Base-by-base conservation (phyloP, 2,797 vertebrate genomes). In the Gymnoscopelus braueri region DNA sequence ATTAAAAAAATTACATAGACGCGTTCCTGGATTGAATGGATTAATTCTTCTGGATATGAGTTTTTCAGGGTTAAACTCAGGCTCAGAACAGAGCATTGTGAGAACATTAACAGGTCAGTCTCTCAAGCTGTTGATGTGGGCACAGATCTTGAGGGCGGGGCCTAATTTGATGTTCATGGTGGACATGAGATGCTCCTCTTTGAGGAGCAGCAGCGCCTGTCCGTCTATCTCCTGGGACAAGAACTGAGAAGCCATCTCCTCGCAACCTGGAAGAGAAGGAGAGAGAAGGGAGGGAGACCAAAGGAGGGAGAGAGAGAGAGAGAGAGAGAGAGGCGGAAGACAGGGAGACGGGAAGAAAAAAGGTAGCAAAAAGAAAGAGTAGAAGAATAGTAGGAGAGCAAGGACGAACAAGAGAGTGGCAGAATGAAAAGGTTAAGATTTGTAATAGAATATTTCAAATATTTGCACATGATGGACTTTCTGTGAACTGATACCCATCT, bases 91-190 rank as follows among this genome's bases (percentile, higher is more conserved):
- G 26, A 29, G 26, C 2, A 29, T 29, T 3, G 26, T 29, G 26
- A 29, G 26, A 29, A 29, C 26, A 4, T 29, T 29, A 29, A 29
- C 2, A 26, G 26, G 26, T 29, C 26, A 29, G 26, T 29, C 26
- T 29, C 26, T 29, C 26, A 29, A 29, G 26, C 3, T 29, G 26
- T 29, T 44, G 39, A 44, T 99, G 81, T 97, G 96, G 74, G 97
- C 98, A 65, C 98, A 99, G 85, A 99, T 98, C 93, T 99, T 99
- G 59, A 99, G 92, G 23, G 98, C 98, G 4, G 98, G 98, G 24
- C 98, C 98, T 3, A 99, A 93, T 92, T 99, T 99, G 90, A 99
- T 98, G 93, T 99, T 99, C 98, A 99, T 99, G 90, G 97, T 96
- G 91, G 96, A 96, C 96, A 99, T 98, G 63, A 99, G 97, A 80